Base-by-base conservation (phyloP, 2,797 vertebrate genomes). In the Pseudotriccus pelzelni region DNA sequence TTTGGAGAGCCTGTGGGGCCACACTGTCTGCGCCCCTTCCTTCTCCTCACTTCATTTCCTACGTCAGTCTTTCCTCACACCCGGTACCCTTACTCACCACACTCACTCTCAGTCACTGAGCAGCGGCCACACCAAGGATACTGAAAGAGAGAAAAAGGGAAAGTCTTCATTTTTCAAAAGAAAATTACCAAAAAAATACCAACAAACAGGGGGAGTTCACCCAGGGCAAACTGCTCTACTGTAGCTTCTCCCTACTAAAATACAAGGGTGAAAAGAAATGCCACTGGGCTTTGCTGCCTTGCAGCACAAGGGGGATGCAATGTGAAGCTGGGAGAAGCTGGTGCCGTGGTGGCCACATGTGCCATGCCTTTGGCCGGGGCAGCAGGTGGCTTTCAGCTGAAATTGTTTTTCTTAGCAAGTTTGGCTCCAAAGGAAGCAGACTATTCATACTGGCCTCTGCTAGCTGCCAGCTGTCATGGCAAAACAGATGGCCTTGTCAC, bases 401-500 rank as follows among this genome's bases (percentile, higher is more conserved):
- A 84, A 86, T 44, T 30, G 39, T 67, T 79, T 89, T 93, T 87
- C 87, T 63, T 67, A 75, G 69, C 20, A 28, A 86, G 73, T 39
- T 60, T 60, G 62, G 52, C 76, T 87, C 72, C 76, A 56, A n/a
- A 85, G 84, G 72, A 91, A 62, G 43, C 56, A 83, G 78, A 50
- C 81, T 78, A 30, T 77, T 87, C 82, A 56, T 25, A 36, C 76
- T 32, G 28, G 82, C 52, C 69, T 93, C 79, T 86, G 56, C 90
- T 95, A 94, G 84, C 91, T 92, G 87, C 93, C 96, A 92, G 87
- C 91, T 97, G 93, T 93, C 49, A 3, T 25, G 78, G 69, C 66
- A 46, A 43, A 95, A 72, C 96, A 97, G 94, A 87, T 94, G 93
- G 89, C 84, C 43, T 67, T 49, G 64, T 97, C 82, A 64, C 75